Conservation (phyloP, 2,888 invertebrate species). For the Melikaiella ostensackeni region DNA sequence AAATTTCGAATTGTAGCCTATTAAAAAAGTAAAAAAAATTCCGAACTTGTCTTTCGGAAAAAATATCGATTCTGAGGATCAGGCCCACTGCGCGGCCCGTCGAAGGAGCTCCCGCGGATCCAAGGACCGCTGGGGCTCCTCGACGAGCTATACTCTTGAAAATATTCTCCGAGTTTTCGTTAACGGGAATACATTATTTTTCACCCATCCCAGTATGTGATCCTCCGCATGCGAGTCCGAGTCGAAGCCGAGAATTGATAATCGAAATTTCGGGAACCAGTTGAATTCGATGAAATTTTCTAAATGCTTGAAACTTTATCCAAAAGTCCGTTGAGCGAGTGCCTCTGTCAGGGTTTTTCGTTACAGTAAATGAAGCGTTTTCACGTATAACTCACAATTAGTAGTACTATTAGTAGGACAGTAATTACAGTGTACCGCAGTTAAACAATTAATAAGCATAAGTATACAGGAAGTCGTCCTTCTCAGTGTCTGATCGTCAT, state of each 20-base stretch:
- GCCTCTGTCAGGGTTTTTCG: conserved; percentile 77
- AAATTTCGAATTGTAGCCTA: conserved; percentile 9
- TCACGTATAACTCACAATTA: conserved; percentile 77
- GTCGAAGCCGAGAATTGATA: conserved; percentile 45
- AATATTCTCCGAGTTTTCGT: conserved; percentile 73
- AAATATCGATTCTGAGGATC: background rate
- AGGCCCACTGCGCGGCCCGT: conserved; percentile 66
- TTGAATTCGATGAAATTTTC: conserved; percentile 38
- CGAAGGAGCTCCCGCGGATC: conserved; percentile 54
- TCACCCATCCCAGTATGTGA: conserved; percentile 59
- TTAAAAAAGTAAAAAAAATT: conserved; percentile 28
- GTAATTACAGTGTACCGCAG: conserved; percentile 74
- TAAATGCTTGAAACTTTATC: background rate
- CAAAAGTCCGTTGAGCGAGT: conserved; percentile 69
- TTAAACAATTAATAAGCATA: conserved; percentile 74
- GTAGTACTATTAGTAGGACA: conserved; percentile 74
- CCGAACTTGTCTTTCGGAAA: background rate
- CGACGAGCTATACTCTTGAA: conserved; percentile 70
- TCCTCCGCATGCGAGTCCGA: conserved; percentile 74
- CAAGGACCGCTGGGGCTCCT: conserved; percentile 54
- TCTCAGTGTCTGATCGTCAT: conserved; percentile 73
- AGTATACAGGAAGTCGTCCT: conserved; percentile 73
- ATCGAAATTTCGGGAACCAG: conserved; percentile 20
- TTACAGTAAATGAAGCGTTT: conserved; percentile 76
- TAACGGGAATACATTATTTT: conserved; percentile 72